Evolutionary conservation across 2,888 invertebrate genomes (phyloP).

Genomic region (Tenthredo amoena): DNA sequence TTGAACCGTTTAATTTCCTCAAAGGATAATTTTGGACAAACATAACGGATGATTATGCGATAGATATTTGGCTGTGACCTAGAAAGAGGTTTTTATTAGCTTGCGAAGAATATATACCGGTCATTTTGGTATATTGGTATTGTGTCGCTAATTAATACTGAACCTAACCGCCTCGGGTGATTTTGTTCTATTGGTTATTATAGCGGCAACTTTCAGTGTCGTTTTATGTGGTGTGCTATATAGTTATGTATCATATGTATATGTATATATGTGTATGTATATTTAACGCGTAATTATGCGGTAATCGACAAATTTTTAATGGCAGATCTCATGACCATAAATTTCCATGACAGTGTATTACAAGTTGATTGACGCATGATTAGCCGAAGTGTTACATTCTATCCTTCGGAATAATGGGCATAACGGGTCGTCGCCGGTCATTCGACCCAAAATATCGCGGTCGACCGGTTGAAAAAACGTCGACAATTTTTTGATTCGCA

Average conservation of each 20-base stretch:
- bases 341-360: background rate
- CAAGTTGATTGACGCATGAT: background rate
- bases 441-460: slow-evolving; percentile 10
- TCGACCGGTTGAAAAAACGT: background rate
- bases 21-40: background rate
- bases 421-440: slow-evolving; percentile 6
- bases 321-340: background rate
- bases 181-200: background rate
- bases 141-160: background rate
- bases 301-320: background rate
- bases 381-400: background rate
- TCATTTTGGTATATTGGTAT: background rate
- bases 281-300: background rate
- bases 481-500: background rate
- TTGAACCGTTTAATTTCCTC: background rate
- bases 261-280: background rate
- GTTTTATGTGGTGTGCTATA: background rate
- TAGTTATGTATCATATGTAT: background rate
- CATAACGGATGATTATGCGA: background rate
- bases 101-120: slow-evolving; percentile 2
- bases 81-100: background rate
- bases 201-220: slow-evolving; percentile 2
- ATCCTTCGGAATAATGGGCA: background rate
- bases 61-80: background rate
- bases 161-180: background rate